phyloP scores from a whole-genome alignment of 2,888 invertebrate genomes.

The Agonum fuliginosum region DNA sequence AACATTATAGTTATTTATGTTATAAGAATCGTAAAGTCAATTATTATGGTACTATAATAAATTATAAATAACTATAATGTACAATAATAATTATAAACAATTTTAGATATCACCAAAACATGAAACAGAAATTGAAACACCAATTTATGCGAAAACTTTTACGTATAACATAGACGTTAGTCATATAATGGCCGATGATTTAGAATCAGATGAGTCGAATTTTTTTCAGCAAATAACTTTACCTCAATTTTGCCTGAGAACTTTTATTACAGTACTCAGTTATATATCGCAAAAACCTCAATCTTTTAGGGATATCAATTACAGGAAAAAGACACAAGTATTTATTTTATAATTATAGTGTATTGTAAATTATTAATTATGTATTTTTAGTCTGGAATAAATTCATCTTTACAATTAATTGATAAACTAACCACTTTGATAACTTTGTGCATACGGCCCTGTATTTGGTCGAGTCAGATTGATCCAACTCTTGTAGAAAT shows the following conservation, averaged over 20 bases:
- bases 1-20: no score
- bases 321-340: conserved; percentile 64
- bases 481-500: conserved; percentile 73
- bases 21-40: no score
- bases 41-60: no score
- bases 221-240: conserved; percentile 73
- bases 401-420: conserved; percentile 73
- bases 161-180: conserved; percentile 61
- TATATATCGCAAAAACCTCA: conserved; percentile 67
- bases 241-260: conserved; percentile 72
- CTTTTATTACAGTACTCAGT: conserved; percentile 69
- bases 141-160: background rate
- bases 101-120: conserved; percentile 4
- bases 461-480: conserved; percentile 75
- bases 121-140: background rate
- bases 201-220: conserved; percentile 66
- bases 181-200: conserved; percentile 66
- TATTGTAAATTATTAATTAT: conserved; percentile 39
- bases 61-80: no score
- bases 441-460: conserved; percentile 74
- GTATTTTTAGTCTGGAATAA: conserved; percentile 74
- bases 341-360: conserved; percentile 3
- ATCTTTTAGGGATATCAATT: conserved; percentile 63
- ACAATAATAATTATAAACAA: no score
- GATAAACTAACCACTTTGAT: conserved; percentile 75